phyloP scores from a whole-genome alignment of 2,797 vertebrate genomes.

The Acanthurus leucopareius region DNA sequence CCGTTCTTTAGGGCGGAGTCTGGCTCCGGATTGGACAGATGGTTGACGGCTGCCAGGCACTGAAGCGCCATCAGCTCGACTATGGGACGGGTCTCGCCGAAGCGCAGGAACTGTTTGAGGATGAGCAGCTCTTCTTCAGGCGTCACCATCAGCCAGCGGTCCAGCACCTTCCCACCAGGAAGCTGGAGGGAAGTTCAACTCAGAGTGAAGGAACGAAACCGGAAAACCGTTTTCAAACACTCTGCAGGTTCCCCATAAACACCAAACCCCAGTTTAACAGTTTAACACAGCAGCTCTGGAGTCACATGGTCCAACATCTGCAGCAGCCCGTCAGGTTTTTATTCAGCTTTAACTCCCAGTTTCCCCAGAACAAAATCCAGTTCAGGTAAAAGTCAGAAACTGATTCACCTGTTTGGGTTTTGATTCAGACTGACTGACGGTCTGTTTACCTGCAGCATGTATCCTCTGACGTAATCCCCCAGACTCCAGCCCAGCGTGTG shows the following conservation, averaged over 20 bases:
- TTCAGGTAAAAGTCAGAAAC: no score
- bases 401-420: no score
- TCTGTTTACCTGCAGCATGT: constrained; percentile 87
- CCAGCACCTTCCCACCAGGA: constrained; percentile 89
- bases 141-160: constrained; percentile 92
- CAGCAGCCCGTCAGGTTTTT: no score
- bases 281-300: no score
- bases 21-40: background rate
- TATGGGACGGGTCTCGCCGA: constrained; percentile 94
- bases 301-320: no score
- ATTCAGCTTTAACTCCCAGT: no score
- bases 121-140: constrained; percentile 91
- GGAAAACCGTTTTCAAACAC: background rate
- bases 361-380: no score
- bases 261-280: no score
- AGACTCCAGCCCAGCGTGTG: constrained; percentile 93
- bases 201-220: background rate
- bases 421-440: no score
- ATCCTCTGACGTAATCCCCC: constrained; percentile 93
- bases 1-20: constrained; percentile 18
- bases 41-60: constrained; percentile 61
- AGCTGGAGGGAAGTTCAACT: constrained; percentile 75
- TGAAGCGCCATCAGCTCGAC: constrained; percentile 92
- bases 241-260: no score
- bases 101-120: constrained; percentile 94